phyloP scores from a whole-genome alignment of 2,888 invertebrate species.

The Rhyacophila evoluta region DNA sequence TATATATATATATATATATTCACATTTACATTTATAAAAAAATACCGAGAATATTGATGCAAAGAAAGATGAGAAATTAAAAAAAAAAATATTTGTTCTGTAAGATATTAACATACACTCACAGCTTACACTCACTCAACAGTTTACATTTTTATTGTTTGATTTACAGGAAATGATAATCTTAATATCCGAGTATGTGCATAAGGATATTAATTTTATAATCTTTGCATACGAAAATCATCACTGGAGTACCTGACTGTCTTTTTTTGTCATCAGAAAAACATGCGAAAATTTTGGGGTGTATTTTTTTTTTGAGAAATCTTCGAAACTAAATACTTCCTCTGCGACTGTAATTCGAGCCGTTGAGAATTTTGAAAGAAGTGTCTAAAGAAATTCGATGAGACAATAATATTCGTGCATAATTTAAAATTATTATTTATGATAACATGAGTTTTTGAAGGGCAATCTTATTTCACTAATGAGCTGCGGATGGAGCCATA shows the following conservation, averaged over 20 bases:
- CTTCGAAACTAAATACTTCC: conserved; percentile 46
- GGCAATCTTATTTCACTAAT: conserved; percentile 33
- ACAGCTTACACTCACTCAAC: too few relatives aligned
- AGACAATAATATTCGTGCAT: conserved; percentile 44
- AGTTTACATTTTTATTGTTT: too few relatives aligned
- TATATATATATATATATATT: too few relatives aligned
- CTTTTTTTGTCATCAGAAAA: background rate
- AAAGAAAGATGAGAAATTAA: too few relatives aligned
- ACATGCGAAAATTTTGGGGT: background rate
- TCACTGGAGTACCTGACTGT: background rate
- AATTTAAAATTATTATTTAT: conserved; percentile 25
- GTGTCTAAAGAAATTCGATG: conserved; percentile 47
- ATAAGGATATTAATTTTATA: too few relatives aligned
- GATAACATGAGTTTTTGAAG: background rate
- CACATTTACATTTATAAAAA: too few relatives aligned
- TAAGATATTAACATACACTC: too few relatives aligned
- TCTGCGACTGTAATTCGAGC: conserved; percentile 41
- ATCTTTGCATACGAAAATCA: background rate
- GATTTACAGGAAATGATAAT: too few relatives aligned
- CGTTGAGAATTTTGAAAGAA: conserved; percentile 43
- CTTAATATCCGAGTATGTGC: too few relatives aligned
- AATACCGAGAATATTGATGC: too few relatives aligned
- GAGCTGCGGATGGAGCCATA: conserved; percentile 45
- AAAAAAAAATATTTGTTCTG: too few relatives aligned
- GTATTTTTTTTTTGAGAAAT: background rate